Conservation (phyloP, 2,888 invertebrate genomes). For the Rhorus exstirpatorius region DNA sequence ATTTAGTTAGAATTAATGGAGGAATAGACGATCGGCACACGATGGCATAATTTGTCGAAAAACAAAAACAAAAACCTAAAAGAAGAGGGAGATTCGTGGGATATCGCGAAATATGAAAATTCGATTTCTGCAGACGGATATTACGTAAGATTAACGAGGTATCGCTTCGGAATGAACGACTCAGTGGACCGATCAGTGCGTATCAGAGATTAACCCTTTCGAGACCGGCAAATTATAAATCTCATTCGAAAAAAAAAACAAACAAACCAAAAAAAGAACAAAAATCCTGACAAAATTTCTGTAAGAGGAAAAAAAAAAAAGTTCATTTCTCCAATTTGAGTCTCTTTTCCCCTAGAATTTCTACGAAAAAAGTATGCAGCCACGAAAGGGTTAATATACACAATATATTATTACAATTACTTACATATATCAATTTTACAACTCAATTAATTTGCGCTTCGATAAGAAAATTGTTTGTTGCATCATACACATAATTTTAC, state of each 20-base stretch:
- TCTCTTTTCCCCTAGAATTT: background rate
- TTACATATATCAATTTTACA: constrained; percentile 23
- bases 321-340: background rate
- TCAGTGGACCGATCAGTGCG: constrained; percentile 9
- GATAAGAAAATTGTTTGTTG: constrained; percentile 36
- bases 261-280: background rate
- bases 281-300: background rate
- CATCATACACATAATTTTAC: constrained; percentile 20
- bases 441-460: constrained; percentile 49
- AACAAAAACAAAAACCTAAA: too few species aligned
- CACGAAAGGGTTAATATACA: constrained; percentile 14
- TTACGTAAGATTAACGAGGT: constrained; percentile 2
- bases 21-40: constrained; percentile 76
- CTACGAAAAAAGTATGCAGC: background rate
- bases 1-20: constrained; percentile 40
- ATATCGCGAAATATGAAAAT: background rate
- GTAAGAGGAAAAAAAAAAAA: background rate
- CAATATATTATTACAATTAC: constrained; percentile 46
- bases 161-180: constrained; percentile 32
- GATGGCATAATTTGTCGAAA: constrained; percentile 78
- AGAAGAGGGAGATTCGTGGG: constrained; percentile 46
- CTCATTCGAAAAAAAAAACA: background rate
- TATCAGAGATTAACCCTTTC: constrained; percentile 14
- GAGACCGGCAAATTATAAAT: background rate
- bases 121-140: background rate